Base-by-base conservation (phyloP, 2,797 vertebrate genomes). In the Pseudopleuronectes americanus region DNA sequence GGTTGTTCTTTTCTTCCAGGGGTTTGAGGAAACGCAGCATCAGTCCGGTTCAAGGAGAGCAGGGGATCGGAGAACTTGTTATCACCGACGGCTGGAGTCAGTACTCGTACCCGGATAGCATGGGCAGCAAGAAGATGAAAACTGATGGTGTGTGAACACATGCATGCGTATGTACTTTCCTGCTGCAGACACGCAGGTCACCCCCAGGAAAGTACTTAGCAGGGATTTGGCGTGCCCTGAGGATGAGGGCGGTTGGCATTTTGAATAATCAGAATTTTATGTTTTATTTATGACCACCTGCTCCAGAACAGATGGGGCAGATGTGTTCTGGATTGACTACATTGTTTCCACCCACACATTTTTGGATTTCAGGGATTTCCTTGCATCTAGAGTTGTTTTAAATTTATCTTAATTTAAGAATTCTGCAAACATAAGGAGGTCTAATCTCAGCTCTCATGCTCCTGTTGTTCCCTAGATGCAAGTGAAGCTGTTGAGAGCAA, bases 111-210 rank as follows among this genome's bases (percentile, higher is more conserved):
- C 78, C 89, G 0, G 95, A 96, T 48, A 89, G 87, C 86, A 93
- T 92, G 22, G 93, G 90, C 80, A 78, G 84, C 81, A 98, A 96
- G 93, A 97, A 95, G 84, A 92, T 95, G 68, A 97, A 95, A 89
- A 96, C 90, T 8, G 87, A 95, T 13, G 91, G 93, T 95, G 62
- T 54, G 81, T 85, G 64, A 70, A 65, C 16, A 7, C 8, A 2
- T 33, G 23, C 38, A 3, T 55, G 28, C 49, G 19, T 38, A 36
- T 17, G 2, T 66, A 33, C 31, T 31, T 60, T 21, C 14, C 38
- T 61, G 31, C 58, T 64, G 52, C 19, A 14, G 56, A 41, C 47
- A 61, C 49, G 19, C 49, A 36, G 45, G 14, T 57, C 71, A 60
- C 22, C 3, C 3, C 7, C 19, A 7, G 23, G 21, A 66, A 26